Evolutionary conservation across 1,140 invertebrate genomes (phyloP).

Genomic region (Drosophila elegans): DNA sequence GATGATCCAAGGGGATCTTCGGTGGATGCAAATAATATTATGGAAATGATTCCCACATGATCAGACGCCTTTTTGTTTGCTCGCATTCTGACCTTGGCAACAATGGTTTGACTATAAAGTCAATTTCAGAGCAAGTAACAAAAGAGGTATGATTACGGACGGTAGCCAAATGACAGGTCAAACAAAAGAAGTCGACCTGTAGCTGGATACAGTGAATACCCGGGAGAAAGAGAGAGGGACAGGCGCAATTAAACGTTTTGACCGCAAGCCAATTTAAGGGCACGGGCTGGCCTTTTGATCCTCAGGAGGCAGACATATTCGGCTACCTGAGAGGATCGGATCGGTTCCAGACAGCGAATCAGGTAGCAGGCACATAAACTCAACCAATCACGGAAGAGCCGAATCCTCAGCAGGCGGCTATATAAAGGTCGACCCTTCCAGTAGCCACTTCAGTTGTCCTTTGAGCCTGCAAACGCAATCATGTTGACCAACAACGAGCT

Average conservation of each 20-base stretch:
- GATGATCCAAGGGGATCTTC: constrained; percentile 5
- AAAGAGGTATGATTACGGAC: constrained; percentile 42
- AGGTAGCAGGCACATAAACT: constrained; percentile 47
- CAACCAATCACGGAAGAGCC: constrained; percentile 51
- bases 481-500: constrained; percentile 75
- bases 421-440: constrained; percentile 40
- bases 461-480: constrained; percentile 36
- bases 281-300: constrained; percentile 36
- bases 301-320: not conserved
- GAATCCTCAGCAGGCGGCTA: constrained; percentile 19
- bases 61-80: constrained; percentile 26
- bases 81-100: constrained; percentile 65
- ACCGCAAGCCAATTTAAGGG: constrained; percentile 82
- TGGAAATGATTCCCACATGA: constrained; percentile 27
- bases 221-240: not conserved
- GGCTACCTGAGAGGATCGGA: constrained; percentile 28
- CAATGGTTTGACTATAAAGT: constrained; percentile 65
- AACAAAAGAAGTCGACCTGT: constrained; percentile 34
- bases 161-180: constrained; percentile 63
- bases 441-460: constrained; percentile 66
- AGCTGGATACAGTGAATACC: constrained; percentile 14
- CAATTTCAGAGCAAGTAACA: constrained; percentile 28
- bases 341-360: constrained; percentile 52
- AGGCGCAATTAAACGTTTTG: constrained; percentile 80
- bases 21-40: constrained; percentile 10